A percentile compares a stretch with the other conserved stretches of the same genome.
These are phyloP conservation scores for Pampusana beccarii DNA, from an alignment of 2,113 vertebrate species.

Conservation along the genomic window DNA sequence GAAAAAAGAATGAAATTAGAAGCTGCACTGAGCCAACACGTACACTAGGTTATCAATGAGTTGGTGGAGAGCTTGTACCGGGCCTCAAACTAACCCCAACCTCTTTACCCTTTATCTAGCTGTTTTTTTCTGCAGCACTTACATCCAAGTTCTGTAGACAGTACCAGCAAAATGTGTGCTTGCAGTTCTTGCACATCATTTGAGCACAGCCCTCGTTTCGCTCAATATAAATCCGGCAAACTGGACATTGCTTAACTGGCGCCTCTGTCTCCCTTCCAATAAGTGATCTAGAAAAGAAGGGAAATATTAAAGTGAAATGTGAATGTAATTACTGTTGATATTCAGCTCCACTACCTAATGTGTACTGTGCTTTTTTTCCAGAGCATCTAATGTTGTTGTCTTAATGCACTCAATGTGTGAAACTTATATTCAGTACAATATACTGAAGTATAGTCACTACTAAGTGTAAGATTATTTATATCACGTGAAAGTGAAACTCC, in stretches of 20 bases:
- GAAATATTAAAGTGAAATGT: not conserved
- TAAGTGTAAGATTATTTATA: not conserved
- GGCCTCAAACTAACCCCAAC: not conserved
- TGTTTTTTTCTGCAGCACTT: slow-evolving; percentile 59
- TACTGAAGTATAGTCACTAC: not conserved
- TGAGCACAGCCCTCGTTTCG: slow-evolving; percentile 97
- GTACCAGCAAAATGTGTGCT: slow-evolving; percentile 98
- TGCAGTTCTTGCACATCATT: slow-evolving; percentile 99
- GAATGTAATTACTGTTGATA: not conserved
- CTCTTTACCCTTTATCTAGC: not conserved
- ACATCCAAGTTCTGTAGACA: slow-evolving; percentile 95
- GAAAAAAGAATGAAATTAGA: not conserved
- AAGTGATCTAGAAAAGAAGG: slow-evolving; percentile 66
- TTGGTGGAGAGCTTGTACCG: not conserved
- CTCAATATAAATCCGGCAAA: slow-evolving; percentile 92
- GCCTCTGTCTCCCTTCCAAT: slow-evolving; percentile 74
- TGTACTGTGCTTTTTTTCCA: not conserved
- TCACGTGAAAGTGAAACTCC: not conserved
- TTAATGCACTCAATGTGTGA: not conserved
- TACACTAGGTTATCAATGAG: not conserved
- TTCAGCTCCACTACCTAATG: not conserved
- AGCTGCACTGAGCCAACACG: not conserved
- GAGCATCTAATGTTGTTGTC: not conserved
- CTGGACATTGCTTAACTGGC: slow-evolving; percentile 92
- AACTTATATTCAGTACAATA: not conserved